A percentile compares a stretch with the other conserved stretches of the same genome.
phyloP scores from a whole-genome alignment of 2,113 vertebrate species.

The Corvus moneduloides region DNA sequence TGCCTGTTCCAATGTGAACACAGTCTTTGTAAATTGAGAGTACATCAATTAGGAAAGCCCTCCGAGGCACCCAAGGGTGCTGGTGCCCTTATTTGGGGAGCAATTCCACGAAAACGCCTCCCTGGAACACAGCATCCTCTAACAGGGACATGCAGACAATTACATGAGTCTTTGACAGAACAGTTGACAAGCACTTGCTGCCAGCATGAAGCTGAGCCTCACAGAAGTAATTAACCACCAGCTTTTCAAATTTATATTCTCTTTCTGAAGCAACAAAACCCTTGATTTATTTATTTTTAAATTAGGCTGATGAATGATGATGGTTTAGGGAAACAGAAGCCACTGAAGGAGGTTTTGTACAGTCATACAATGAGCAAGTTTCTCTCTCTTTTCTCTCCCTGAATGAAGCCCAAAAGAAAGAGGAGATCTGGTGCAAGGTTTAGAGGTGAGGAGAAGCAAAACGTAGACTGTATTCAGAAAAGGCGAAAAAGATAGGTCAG shows the following conservation, averaged over 20 bases:
- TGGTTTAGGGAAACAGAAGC: neutral
- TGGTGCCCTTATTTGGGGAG: neutral
- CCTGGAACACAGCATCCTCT: neutral
- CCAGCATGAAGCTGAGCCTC: neutral
- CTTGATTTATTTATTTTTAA: neutral
- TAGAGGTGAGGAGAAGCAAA: neutral
- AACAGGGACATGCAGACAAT: neutral
- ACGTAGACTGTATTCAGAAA: fast-evolving
- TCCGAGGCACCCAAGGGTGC: neutral
- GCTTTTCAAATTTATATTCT: neutral
- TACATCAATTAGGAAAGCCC: neutral
- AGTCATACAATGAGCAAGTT: neutral
- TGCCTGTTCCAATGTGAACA: neutral
- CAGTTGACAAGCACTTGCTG: neutral
- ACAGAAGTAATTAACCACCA: constrained; percentile 8
- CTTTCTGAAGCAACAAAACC: neutral
- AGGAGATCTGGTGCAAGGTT: neutral
- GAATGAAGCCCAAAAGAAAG: neutral
- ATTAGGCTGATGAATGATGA: neutral
- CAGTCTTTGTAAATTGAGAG: neutral
- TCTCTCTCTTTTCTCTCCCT: neutral
- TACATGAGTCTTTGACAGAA: neutral
- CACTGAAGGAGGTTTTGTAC: neutral
- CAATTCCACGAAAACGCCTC: neutral
- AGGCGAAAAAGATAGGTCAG: fast-evolving